Evolutionary conservation across 2,888 invertebrate species (phyloP).

Genomic region (Carabus problematicus): DNA sequence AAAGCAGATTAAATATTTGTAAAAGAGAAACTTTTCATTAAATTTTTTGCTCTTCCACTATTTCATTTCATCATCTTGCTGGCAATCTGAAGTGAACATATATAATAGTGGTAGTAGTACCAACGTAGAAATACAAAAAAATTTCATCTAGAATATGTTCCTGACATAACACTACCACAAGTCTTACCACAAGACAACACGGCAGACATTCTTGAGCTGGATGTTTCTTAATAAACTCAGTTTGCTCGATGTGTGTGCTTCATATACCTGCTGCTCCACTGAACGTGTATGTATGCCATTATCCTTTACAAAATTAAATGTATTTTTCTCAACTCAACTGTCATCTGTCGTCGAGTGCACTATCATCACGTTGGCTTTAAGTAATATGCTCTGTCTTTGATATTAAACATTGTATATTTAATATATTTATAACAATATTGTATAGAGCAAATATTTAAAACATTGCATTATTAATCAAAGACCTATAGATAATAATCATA

Average conservation of each 20-base stretch:
- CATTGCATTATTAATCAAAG: neutral
- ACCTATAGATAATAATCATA: too few relatives aligned
- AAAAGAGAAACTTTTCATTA: conserved; percentile 28
- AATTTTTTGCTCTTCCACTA: conserved; percentile 16
- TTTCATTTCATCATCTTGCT: conserved; percentile 31
- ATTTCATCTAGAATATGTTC: conserved; percentile 38
- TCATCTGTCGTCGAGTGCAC: conserved; percentile 10
- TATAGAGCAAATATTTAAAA: neutral
- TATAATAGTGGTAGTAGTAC: conserved; percentile 5
- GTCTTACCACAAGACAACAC: conserved; percentile 22
- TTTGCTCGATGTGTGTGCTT: neutral
- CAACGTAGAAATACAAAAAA: conserved; percentile 17
- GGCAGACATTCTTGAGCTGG: conserved; percentile 13
- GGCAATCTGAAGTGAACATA: conserved; percentile 17
- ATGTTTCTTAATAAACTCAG: too few relatives aligned
- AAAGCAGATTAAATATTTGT: neutral
- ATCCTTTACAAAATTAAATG: conserved; percentile 24
- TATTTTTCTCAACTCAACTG: conserved; percentile 21
- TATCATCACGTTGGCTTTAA: neutral
- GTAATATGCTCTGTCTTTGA: neutral
- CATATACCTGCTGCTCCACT: neutral
- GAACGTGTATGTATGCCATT: conserved; percentile 3
- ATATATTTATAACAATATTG: neutral
- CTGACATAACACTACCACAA: conserved; percentile 26
- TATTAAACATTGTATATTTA: neutral